These are phyloP conservation scores for Pterois miles DNA, from an alignment of 2,797 vertebrate species.

Conservation along the genomic window DNA sequence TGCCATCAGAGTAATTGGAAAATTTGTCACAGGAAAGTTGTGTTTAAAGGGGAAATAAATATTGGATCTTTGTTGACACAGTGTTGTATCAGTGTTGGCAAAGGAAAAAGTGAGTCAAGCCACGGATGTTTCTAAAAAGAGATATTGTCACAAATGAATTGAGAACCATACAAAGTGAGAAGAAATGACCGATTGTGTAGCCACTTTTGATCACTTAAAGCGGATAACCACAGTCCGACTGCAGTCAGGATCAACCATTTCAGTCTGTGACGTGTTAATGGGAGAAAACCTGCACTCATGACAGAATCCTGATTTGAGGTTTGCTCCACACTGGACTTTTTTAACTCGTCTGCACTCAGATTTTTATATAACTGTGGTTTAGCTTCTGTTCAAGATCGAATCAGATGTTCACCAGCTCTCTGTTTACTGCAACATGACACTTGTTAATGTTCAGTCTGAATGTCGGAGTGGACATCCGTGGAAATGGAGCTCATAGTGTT, in stretches of 20 bases:
- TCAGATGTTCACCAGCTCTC: slow-evolving; percentile 21
- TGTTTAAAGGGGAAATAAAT: not conserved
- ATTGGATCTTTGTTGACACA: not conserved
- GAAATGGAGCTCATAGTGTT: not conserved
- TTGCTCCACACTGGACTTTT: not conserved
- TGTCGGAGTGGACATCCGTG: slow-evolving; percentile 5
- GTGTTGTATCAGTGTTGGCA: not conserved
- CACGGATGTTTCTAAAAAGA: not conserved
- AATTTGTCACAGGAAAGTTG: not conserved
- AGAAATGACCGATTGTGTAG: not conserved
- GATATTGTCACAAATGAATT: not conserved
- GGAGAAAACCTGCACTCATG: not conserved
- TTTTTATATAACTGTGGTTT: slow-evolving; percentile 15
- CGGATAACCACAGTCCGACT: not conserved
- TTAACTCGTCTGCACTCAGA: not conserved
- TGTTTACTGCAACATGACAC: slow-evolving; percentile 32
- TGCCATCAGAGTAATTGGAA: not conserved
- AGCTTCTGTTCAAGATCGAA: slow-evolving; percentile 30
- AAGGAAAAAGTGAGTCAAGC: not conserved
- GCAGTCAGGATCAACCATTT: not conserved
- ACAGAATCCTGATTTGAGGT: not conserved
- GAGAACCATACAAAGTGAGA: not conserved
- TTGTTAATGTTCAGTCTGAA: slow-evolving; percentile 2
- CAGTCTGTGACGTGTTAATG: accelerated
- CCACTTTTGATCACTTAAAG: not conserved